Base-by-base conservation (phyloP, 1,140 invertebrate species). In the Triops longicaudatus region DNA sequence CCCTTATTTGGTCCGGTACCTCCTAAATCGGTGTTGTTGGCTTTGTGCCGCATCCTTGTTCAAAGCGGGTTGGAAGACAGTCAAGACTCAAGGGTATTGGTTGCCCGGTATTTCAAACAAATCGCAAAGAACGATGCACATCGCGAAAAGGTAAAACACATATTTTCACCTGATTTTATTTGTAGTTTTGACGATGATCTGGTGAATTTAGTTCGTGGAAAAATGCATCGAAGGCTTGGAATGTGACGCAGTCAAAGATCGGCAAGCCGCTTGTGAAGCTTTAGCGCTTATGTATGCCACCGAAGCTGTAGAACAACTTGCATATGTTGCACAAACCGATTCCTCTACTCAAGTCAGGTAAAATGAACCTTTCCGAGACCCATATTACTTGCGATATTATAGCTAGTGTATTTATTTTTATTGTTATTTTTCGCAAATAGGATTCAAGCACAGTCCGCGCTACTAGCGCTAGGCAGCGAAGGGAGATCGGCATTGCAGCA, bases 401-500 rank as follows among this genome's bases (percentile, higher is more conserved):
- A 81, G 72, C 50, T 73, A 9, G 75, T 77, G 42, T 73, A 73
- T 50, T 77, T 76, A 26, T 78, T 80, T n/a, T n/a, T n/a, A n/a
- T n/a, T n/a, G n/a, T n/a, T n/a, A n/a, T n/a, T n/a, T n/a, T n/a
- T n/a, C n/a, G n/a, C n/a, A n/a, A n/a, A n/a, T 43, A 79, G 79
- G 76, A 79, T 80, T 63, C 77, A 78, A 26, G 80, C 80, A 6
- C 78, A 78, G 26, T 73, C 71, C 9, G 76, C 77, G 27, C 74
- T 81, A n/a, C 78, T 80, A 43, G 74, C 79, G 80, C 42, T 82
- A 82, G 85, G 85, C 78, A 80, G 82, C 9, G 84, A 83, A 75
- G 85, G 85, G 0, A 81, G 82, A 76, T 79, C 81, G 73, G 85
- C 84, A 26, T 82, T 83, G 74, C 83, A 85, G 73, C 83, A 85